These are phyloP conservation scores for Porites evermanni DNA, from an alignment of 92 coral and sea anemone genomes.

Conservation along the genomic window DNA sequence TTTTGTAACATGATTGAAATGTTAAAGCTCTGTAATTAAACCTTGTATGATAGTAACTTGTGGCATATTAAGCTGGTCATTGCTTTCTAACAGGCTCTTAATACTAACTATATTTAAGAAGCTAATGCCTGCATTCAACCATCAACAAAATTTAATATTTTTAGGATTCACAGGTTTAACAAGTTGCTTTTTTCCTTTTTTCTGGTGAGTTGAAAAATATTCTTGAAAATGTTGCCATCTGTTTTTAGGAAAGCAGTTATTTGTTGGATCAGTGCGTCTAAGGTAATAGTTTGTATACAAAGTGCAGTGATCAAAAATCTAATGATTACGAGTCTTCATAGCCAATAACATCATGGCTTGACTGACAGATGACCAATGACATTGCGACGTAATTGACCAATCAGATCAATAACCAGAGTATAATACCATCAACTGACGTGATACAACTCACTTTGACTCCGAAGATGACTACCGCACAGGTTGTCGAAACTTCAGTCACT, in stretches of 20 bases:
- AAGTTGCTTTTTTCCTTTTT: slow-evolving; percentile 25
- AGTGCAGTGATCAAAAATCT: too few relatives aligned
- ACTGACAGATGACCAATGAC: too few relatives aligned
- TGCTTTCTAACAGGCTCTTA: not conserved
- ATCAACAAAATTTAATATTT: not conserved
- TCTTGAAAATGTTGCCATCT: not conserved
- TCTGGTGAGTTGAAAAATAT: slow-evolving; percentile 13
- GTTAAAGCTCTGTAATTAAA: too few relatives aligned
- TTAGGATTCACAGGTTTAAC: slow-evolving; percentile 14
- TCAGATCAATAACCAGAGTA: too few relatives aligned
- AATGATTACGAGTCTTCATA: too few relatives aligned
- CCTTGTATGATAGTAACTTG: not conserved
- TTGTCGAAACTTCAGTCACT: too few relatives aligned
- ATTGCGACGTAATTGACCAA: too few relatives aligned
- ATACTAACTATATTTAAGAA: not conserved
- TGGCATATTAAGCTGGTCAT: not conserved
- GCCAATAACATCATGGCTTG: too few relatives aligned
- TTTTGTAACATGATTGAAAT: not conserved
- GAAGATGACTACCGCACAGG: too few relatives aligned
- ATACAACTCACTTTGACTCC: too few relatives aligned
- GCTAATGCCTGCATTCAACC: not conserved
- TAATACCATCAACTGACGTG: too few relatives aligned
- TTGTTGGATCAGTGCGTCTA: slow-evolving; percentile 33
- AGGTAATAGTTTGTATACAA: slow-evolving; percentile 14
- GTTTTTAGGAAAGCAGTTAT: slow-evolving; percentile 35